Evolutionary conservation across 2,113 vertebrate genomes (phyloP).

Genomic region (Oenanthe oenanthe): DNA sequence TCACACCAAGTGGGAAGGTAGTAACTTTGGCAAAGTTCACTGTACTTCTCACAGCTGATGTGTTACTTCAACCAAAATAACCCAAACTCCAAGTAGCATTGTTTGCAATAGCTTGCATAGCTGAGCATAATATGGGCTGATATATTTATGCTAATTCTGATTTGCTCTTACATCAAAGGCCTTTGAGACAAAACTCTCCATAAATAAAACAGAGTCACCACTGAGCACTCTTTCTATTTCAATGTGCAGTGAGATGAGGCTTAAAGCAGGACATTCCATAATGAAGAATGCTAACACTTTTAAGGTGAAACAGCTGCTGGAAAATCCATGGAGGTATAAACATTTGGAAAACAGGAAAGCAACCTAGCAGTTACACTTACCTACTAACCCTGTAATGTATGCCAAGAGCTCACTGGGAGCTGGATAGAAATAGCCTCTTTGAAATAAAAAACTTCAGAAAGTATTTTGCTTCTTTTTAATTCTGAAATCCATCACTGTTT

Average conservation of each 20-base stretch:
- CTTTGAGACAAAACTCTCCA: neutral
- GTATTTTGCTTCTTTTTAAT: neutral
- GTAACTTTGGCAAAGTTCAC: neutral
- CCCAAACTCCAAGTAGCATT: neutral
- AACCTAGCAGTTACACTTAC: neutral
- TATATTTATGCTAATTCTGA: neutral
- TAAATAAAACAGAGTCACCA: neutral
- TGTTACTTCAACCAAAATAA: neutral
- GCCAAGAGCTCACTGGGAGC: neutral
- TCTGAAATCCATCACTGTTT: neutral
- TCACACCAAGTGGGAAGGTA: neutral
- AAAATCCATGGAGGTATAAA: neutral
- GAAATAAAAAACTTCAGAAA: neutral
- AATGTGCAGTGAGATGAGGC: neutral
- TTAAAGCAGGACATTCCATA: neutral
- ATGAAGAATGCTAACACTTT: neutral
- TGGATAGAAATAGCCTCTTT: neutral
- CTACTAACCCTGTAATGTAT: neutral
- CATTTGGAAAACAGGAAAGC: neutral
- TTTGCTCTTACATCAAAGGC: neutral
- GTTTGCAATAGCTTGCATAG: neutral
- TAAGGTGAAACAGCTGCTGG: neutral
- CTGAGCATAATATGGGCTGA: neutral
- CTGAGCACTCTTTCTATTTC: neutral
- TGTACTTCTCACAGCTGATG: neutral